Conservation (phyloP, 2,113 vertebrate genomes). For the Austrofundulus limnaeus region DNA sequence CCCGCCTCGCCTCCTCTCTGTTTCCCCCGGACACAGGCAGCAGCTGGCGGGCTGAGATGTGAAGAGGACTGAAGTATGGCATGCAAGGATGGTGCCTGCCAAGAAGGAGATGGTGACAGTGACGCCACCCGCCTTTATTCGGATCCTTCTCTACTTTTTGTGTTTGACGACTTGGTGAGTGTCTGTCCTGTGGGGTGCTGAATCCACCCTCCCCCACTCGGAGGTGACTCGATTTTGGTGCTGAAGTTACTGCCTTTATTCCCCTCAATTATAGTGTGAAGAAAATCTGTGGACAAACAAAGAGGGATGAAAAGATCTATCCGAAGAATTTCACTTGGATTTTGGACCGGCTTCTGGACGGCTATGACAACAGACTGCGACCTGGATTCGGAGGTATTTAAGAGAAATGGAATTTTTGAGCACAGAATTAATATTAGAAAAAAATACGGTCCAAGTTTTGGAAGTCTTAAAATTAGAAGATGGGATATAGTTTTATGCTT, state of each 20-base stretch:
- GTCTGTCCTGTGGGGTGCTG: conserved; percentile 40
- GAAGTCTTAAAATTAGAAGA: no score
- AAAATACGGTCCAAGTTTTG: no score
- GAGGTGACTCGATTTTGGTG: background rate
- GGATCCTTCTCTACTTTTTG: conserved; percentile 86
- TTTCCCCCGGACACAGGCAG: conserved; percentile 76
- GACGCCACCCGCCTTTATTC: conserved; percentile 81
- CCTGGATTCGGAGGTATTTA: conserved; percentile 93
- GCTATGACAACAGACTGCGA: conserved; percentile 97
- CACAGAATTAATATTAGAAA: background rate
- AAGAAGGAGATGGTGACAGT: conserved; percentile 89
- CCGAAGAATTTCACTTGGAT: conserved; percentile 98
- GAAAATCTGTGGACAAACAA: conserved; percentile 84
- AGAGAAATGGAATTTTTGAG: background rate
- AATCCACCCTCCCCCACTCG: conserved; percentile 1
- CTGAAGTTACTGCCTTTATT: conserved; percentile 8
- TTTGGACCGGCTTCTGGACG: conserved; percentile 94
- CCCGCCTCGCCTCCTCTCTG: conserved; percentile 15
- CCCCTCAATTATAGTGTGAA: conserved; percentile 76
- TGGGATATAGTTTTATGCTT: no score
- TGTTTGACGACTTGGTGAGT: conserved; percentile 91
- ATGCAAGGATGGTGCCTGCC: conserved; percentile 92
- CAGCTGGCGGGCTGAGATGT: conserved; percentile 80
- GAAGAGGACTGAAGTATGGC: conserved; percentile 92
- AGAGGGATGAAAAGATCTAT: conserved; percentile 89